These are phyloP conservation scores for Hypocryptadius cinnamomeus DNA, from an alignment of 2,113 vertebrate species.

Conservation along the genomic window DNA sequence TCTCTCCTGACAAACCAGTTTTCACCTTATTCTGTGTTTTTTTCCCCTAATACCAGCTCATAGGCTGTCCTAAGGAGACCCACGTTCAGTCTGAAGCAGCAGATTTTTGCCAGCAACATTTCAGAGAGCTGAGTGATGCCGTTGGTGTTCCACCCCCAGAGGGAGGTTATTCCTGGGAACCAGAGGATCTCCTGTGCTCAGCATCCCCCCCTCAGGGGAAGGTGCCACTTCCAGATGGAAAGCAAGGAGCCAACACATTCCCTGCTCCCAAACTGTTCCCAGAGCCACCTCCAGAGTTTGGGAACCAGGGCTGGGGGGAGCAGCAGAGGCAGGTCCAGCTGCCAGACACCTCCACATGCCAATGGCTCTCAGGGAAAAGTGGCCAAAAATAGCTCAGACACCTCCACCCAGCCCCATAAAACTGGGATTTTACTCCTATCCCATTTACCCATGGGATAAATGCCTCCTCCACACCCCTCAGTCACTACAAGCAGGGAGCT, in stretches of 20 bases:
- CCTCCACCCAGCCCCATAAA: neutral
- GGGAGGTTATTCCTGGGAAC: neutral
- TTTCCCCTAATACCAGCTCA: neutral
- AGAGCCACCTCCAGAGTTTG: neutral
- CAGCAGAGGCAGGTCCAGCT: neutral
- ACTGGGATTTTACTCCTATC: neutral
- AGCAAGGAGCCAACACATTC: neutral
- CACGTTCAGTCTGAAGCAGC: neutral
- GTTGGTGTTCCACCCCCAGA: neutral
- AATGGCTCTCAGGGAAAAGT: neutral
- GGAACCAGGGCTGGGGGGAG: neutral
- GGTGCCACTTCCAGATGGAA: neutral
- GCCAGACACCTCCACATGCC: neutral
- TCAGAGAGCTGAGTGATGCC: neutral
- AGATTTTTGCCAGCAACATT: neutral
- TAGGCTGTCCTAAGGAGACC: neutral
- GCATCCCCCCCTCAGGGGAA: neutral
- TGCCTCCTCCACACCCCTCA: neutral
- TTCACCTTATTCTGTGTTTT: neutral
- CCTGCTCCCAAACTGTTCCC: neutral
- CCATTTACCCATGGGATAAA: neutral
- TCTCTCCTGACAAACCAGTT: neutral
- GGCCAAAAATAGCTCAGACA: neutral
- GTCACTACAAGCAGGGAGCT: neutral
- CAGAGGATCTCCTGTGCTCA: neutral